Conservation (phyloP, 2,797 vertebrate genomes). For the Catamblyrhynchus diadema region DNA sequence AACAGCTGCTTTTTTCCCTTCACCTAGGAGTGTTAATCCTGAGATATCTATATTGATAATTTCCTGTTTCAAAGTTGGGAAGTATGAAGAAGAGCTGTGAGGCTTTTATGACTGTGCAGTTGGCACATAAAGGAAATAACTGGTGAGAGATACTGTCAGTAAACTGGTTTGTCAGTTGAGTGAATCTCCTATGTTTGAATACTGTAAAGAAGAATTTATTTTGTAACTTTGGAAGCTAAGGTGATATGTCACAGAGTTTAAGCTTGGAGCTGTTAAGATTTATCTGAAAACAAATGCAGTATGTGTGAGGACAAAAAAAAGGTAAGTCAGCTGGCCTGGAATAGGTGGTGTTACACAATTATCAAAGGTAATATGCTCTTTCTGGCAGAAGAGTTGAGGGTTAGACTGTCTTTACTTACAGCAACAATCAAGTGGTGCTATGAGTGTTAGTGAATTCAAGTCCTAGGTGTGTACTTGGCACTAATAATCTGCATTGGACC, state of each 20-base stretch:
- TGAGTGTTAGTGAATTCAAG: background rate
- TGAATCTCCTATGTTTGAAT: background rate
- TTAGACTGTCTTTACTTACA: conserved; percentile 24
- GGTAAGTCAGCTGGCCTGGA: background rate
- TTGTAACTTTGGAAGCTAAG: background rate
- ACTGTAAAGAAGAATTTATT: background rate
- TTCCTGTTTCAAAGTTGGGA: background rate
- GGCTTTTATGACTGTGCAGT: background rate
- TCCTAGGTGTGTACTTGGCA: background rate
- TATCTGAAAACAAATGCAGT: background rate
- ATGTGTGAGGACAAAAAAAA: background rate
- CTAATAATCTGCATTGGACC: background rate
- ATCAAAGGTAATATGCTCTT: background rate
- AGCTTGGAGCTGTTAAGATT: background rate
- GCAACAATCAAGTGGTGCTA: background rate
- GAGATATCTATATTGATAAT: background rate
- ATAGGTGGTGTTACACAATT: background rate
- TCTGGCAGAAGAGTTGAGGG: background rate
- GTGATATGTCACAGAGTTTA: background rate
- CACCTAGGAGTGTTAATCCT: background rate
- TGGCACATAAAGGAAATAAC: background rate
- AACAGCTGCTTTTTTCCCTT: background rate
- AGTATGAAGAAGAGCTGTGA: background rate
- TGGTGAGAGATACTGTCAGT: background rate
- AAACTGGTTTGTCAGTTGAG: background rate